Percentiles rank a stretch among this genome's conserved stretches.
Evolutionary conservation across 2,888 invertebrate genomes (phyloP).

Genomic region (Dicyrtomina minuta): DNA sequence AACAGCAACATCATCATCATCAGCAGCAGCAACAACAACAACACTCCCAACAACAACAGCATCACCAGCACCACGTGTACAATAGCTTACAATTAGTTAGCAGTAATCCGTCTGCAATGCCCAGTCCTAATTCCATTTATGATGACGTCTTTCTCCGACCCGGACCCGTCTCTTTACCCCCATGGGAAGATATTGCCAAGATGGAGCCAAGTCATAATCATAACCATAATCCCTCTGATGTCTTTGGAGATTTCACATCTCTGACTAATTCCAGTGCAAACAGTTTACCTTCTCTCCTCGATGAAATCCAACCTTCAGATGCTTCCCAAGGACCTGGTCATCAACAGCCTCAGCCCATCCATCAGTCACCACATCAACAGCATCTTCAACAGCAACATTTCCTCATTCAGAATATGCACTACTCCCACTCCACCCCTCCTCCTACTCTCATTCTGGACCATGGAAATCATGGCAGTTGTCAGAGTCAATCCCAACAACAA

Average conservation of each 20-base stretch:
- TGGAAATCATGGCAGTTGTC: conserved; percentile 56
- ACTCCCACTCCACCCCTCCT: conserved; percentile 48
- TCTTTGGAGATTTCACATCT: conserved; percentile 42
- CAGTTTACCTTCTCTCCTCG: conserved; percentile 38
- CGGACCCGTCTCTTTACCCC: conserved; percentile 59
- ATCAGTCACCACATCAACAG: conserved; percentile 51
- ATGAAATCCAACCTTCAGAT: conserved; percentile 35
- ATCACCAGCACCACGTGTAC: conserved; percentile 3
- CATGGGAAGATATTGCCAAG: conserved; percentile 91
- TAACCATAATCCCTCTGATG: conserved; percentile 31
- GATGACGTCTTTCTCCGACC: conserved; percentile 81
- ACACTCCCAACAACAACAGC: conserved; percentile 21
- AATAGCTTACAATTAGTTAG: neutral
- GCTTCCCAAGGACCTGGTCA: neutral
- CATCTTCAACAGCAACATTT: conserved; percentile 39
- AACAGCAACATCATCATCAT: conserved; percentile 26
- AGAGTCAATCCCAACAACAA: conserved; percentile 30
- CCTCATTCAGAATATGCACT: conserved; percentile 45
- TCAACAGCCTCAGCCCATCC: conserved; percentile 53
- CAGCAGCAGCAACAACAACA: conserved; percentile 33
- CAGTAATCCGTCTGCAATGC: conserved; percentile 19
- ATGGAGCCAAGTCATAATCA: conserved; percentile 69
- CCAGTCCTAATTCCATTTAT: conserved; percentile 57
- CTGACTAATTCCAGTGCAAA: conserved; percentile 31
- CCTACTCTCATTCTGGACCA: conserved; percentile 54